A percentile compares a stretch with the other conserved stretches of the same genome.
These are phyloP conservation scores for Crax fasciolata DNA, from an alignment of 2,797 vertebrate genomes.

Conservation along the genomic window DNA sequence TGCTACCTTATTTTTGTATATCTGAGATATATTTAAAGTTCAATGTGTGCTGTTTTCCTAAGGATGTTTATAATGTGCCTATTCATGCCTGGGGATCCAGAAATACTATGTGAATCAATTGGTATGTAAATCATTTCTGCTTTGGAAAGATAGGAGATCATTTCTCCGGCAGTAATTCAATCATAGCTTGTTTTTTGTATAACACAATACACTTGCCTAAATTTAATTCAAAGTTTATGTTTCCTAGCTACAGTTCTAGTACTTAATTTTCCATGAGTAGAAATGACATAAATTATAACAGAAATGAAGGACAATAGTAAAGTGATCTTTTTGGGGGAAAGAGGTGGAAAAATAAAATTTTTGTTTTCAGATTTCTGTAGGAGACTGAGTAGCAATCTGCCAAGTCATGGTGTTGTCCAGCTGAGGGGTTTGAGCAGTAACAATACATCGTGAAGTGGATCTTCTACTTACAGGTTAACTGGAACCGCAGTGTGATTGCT, in stretches of 20 bases:
- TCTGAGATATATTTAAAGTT: background rate
- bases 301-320: background rate
- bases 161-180: constrained; percentile 56
- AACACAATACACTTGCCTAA: constrained; percentile 55
- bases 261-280: background rate
- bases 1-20: background rate
- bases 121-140: constrained; percentile 57
- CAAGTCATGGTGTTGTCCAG: background rate
- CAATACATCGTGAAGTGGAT: background rate
- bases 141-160: constrained; percentile 51
- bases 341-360: background rate
- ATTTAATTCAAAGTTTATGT: constrained; percentile 64
- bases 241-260: constrained; percentile 62
- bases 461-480: background rate
- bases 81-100: background rate
- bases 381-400: background rate
- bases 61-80: constrained; percentile 31
- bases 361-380: background rate
- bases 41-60: background rate
- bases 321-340: background rate
- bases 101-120: constrained; percentile 14
- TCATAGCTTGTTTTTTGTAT: constrained; percentile 40
- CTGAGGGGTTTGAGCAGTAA: background rate
- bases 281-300: background rate
- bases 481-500: background rate